Evolutionary conservation across 2,797 vertebrate genomes (phyloP).

Genomic region (Mormyrops boulengeri): DNA sequence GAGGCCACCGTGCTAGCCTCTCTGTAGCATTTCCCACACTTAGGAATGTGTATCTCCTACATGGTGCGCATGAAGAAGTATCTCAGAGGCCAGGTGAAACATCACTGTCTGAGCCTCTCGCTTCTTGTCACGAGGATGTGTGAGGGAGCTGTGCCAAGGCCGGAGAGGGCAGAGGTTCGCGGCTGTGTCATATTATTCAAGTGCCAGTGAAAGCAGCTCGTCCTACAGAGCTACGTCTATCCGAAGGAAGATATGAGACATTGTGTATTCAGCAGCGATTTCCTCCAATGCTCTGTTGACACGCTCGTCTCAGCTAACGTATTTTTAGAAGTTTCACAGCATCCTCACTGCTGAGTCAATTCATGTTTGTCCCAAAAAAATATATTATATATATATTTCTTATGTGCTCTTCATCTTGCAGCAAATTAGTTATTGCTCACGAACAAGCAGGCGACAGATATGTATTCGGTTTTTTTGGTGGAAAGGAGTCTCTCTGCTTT

Average conservation of each 20-base stretch:
- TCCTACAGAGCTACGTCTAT: neutral
- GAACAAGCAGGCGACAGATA: neutral
- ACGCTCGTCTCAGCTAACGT: neutral
- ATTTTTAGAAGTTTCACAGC: conserved; percentile 20
- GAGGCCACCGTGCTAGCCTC: neutral
- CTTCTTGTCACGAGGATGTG: neutral
- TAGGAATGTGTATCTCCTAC: neutral
- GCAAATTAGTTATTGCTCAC: neutral
- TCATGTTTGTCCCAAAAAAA: conserved; percentile 5
- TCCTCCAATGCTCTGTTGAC: conserved; percentile 11
- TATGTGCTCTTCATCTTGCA: neutral
- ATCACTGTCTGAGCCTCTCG: conserved; percentile 9
- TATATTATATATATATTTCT: neutral
- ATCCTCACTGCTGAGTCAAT: conserved; percentile 5
- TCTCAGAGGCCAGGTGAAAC: neutral
- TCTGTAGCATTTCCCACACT: neutral
- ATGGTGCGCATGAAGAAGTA: neutral
- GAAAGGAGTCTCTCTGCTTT: neutral
- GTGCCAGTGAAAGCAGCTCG: neutral
- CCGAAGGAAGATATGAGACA: neutral
- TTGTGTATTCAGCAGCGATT: neutral
- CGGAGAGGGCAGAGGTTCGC: neutral
- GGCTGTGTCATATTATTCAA: conserved; percentile 19
- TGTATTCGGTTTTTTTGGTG: neutral
- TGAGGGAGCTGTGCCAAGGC: neutral